Percentiles rank a stretch among this genome's conserved stretches.
Conservation (phyloP, 2,888 invertebrate species). For the Ecliptopera silaceata region DNA sequence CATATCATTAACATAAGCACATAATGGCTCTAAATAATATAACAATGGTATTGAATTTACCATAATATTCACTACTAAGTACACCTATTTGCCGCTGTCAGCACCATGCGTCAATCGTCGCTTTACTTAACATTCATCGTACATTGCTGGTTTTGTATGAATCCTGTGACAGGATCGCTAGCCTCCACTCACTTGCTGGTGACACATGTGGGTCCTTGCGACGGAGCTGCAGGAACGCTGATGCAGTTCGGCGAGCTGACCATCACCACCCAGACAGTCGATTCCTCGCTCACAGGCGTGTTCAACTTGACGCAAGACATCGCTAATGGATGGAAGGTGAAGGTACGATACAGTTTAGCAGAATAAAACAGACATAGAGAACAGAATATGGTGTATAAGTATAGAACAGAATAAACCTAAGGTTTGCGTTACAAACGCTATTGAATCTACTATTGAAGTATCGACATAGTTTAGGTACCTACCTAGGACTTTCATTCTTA, state of each 20-base stretch:
- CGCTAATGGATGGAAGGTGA: slow-evolving; percentile 55
- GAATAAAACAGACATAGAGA: too few relatives aligned
- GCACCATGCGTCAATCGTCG: background rate
- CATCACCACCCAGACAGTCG: slow-evolving; percentile 46
- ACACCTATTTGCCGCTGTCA: background rate
- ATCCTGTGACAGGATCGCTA: slow-evolving; percentile 3
- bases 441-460: too few relatives aligned
- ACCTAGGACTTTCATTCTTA: too few relatives aligned
- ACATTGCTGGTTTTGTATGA: background rate
- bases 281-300: slow-evolving; percentile 49
- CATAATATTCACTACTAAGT: background rate
- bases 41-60: background rate
- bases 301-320: slow-evolving; percentile 53
- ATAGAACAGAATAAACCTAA: too few relatives aligned
- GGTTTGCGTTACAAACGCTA: too few relatives aligned
- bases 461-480: too few relatives aligned
- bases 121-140: background rate
- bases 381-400: too few relatives aligned
- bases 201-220: slow-evolving; percentile 34
- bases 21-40: background rate
- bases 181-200: slow-evolving; percentile 54
- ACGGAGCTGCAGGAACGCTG: background rate
- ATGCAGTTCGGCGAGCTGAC: slow-evolving; percentile 51
- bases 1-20: background rate
- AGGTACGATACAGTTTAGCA: too few relatives aligned